Evolutionary conservation across 2,888 invertebrate species (phyloP).

Genomic region (Drosophila niveifrons): DNA sequence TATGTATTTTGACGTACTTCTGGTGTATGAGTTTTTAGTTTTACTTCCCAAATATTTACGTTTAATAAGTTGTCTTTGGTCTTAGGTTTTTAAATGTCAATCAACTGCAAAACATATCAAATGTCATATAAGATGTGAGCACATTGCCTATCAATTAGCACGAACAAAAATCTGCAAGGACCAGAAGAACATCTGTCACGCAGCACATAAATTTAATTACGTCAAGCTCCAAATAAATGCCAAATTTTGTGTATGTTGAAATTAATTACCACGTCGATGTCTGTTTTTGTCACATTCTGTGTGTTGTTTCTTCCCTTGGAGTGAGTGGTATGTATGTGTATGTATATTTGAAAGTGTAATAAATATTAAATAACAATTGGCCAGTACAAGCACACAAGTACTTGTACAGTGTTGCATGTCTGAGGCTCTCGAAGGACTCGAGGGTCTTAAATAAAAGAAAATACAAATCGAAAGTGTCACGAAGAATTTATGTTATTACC

Average conservation of each 20-base stretch:
- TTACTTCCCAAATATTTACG: no score
- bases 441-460: slow-evolving; percentile 78
- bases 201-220: slow-evolving; percentile 75
- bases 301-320: slow-evolving; percentile 10
- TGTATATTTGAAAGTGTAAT: slow-evolving; percentile 47
- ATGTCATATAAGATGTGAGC: slow-evolving; percentile 34
- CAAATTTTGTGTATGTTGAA: slow-evolving; percentile 64
- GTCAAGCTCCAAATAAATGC: slow-evolving; percentile 58
- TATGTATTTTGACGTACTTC: no score
- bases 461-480: slow-evolving; percentile 78
- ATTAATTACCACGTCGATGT: slow-evolving; percentile 75
- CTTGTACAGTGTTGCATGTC: not conserved
- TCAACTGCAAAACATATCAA: slow-evolving; percentile 31
- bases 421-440: slow-evolving; percentile 44
- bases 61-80: not conserved
- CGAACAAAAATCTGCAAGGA: slow-evolving; percentile 8
- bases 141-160: slow-evolving; percentile 66
- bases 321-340: no score
- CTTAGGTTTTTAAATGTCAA: slow-evolving; percentile 27
- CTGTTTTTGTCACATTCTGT: slow-evolving; percentile 60
- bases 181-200: slow-evolving; percentile 37
- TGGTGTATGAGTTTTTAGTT: no score
- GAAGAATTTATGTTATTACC: slow-evolving; percentile 76
- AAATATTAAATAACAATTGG: slow-evolving; percentile 69
- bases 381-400: slow-evolving; percentile 23